Evolutionary conservation across 2,113 vertebrate species (phyloP), one percentile per base, ranked within the genome.

Genomic region (Cottus gobio): DNA sequence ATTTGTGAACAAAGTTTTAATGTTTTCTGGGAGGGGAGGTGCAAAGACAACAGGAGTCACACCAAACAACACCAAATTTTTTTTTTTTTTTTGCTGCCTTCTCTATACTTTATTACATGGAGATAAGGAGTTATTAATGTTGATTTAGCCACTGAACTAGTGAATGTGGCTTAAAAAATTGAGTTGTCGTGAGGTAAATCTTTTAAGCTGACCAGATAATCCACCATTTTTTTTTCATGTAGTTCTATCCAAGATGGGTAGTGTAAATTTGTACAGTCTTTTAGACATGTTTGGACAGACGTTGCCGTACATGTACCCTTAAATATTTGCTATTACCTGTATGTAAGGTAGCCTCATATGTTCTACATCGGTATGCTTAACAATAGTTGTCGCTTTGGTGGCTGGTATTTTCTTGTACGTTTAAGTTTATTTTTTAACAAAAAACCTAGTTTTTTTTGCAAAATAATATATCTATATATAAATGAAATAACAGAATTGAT

Each of bases 231-330:
- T 91, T 95, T 96, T 96, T 95, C 95, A 96, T 95, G 94, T 96
- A 96, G 95, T 93, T 95, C 95, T 96, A 95, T 54, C 96, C 96
- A 57, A 95, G 95, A 96, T 95, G 95, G 94, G 93, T 90, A 94
- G 95, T 99, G 97, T 99, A 99, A 96, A 99, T 99, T 98, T 98
- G 97, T 99, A 99, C 97, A 99, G 97, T 96, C 96, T 99, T 98
- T 97, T 98, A 97, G 97, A 97, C 95, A 94, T 96, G 95, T 96
- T 96, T 96, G 95, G 96, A 96, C 95, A 97, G 91, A 96, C 93
- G 94, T 93, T 95, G 95, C 95, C 95, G 91, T 91, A 95, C 96
- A 90, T 97, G 96, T 96, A 96, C 90, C 93, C 95, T 95, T 96
- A 87, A 90, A 93, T 96, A 95, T 95, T 96, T 95, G 92, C 92